phyloP scores from a whole-genome alignment of 2,888 invertebrate genomes.

The Orchestes rusci region DNA sequence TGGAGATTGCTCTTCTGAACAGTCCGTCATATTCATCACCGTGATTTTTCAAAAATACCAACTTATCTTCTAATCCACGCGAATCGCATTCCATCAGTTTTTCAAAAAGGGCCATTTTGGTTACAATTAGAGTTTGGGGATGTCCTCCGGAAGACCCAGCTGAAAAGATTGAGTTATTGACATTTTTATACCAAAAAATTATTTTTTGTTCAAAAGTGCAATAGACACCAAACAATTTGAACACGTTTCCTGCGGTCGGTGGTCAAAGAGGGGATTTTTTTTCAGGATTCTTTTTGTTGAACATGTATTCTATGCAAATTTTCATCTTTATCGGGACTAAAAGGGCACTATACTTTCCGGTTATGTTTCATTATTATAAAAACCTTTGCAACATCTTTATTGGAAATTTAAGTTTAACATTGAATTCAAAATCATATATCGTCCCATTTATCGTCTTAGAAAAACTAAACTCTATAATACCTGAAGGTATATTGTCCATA shows the following conservation, averaged over 20 bases:
- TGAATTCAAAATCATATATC: neutral
- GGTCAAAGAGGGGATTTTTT: neutral
- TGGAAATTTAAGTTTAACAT: neutral
- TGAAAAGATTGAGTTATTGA: neutral
- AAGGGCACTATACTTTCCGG: conserved; percentile 7
- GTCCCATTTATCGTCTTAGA: neutral
- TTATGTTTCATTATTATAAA: neutral
- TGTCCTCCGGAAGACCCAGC: too few relatives aligned
- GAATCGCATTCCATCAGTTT: neutral
- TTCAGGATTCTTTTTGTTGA: neutral
- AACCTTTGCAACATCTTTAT: neutral
- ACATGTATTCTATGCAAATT: conserved; percentile 1
- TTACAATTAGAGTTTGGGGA: neutral
- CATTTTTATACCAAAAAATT: neutral
- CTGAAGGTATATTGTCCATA: neutral
- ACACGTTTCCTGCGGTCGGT: neutral
- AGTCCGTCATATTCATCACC: neutral
- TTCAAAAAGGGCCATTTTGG: neutral
- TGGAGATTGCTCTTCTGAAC: neutral
- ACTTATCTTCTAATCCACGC: neutral
- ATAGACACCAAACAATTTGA: neutral
- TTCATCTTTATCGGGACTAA: conserved; percentile 5
- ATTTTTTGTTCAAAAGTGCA: neutral
- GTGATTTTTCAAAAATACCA: neutral
- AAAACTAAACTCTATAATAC: neutral